A percentile compares a stretch with the other conserved stretches of the same genome.
Evolutionary conservation across 1,140 invertebrate species (phyloP).

Genomic region (Bombyx mori): DNA sequence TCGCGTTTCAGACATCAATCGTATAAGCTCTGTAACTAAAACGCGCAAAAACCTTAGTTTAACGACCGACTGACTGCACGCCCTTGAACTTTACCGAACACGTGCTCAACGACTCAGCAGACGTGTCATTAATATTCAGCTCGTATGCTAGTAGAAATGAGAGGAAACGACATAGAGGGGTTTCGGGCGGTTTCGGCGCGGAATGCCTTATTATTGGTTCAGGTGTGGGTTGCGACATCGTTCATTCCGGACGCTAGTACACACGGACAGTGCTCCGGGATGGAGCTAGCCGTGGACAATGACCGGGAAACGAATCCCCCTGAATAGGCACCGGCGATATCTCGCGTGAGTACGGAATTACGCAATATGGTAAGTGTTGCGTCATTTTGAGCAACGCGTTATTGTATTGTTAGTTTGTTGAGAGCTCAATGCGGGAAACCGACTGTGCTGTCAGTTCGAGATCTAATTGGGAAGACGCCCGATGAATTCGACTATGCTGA

Average conservation of each 20-base stretch:
- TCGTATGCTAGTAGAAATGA: conserved; percentile 19
- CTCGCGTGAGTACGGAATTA: too few relatives aligned
- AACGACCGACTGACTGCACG: conserved; percentile 36
- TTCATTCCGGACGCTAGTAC: conserved; percentile 1
- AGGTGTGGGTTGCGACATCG: neutral
- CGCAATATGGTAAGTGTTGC: too few relatives aligned
- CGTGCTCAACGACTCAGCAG: conserved; percentile 31
- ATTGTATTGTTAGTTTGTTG: too few relatives aligned
- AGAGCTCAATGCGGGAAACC: too few relatives aligned
- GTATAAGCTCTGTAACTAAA: conserved; percentile 6
- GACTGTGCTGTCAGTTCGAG: too few relatives aligned
- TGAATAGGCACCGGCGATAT: too few relatives aligned
- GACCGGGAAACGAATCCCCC: too few relatives aligned
- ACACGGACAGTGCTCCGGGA: too few relatives aligned
- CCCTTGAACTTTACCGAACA: conserved; percentile 46
- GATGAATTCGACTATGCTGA: too few relatives aligned
- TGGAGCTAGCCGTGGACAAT: too few relatives aligned
- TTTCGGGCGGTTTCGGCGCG: conserved; percentile 10
- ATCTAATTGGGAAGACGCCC: too few relatives aligned
- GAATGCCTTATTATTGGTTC: conserved; percentile 20
- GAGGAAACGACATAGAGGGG: conserved; percentile 12
- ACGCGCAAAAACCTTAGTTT: conserved; percentile 37
- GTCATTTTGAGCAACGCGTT: too few relatives aligned
- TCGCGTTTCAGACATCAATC: conserved; percentile 2
- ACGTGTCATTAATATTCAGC: conserved; percentile 20